Conservation (phyloP, 2,888 invertebrate genomes). For the Xestia sexstrigata region DNA sequence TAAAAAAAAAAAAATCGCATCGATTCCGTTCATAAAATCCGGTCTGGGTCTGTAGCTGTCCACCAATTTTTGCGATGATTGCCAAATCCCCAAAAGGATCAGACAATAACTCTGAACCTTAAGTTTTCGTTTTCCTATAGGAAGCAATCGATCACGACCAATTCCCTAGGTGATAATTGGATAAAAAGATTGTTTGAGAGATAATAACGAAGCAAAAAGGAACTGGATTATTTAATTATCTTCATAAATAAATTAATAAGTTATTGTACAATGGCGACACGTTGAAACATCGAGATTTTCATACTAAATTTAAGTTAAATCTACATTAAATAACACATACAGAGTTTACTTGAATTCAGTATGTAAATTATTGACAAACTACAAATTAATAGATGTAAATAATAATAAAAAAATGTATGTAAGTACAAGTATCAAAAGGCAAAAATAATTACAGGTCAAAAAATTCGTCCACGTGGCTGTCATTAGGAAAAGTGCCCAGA, state of each 20-base stretch:
- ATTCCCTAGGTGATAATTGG: constrained; percentile 23
- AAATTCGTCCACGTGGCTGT: no score
- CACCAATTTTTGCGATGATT: background rate
- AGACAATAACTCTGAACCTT: constrained; percentile 19
- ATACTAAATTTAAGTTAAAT: background rate
- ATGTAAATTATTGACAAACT: no score
- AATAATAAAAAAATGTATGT: no score
- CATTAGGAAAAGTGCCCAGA: no score
- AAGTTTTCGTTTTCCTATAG: constrained; percentile 10
- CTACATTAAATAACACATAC: no score
- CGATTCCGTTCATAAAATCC: background rate
- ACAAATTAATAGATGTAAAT: no score
- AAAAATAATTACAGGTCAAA: background rate
- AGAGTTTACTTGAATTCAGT: no score
- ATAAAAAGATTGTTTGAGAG: constrained; percentile 22
- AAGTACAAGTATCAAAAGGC: no score
- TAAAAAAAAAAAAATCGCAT: constrained; percentile 7
- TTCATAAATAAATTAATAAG: background rate
- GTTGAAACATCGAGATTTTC: background rate
- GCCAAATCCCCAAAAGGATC: background rate
- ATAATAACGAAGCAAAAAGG: background rate
- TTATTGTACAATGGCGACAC: background rate
- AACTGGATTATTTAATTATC: background rate
- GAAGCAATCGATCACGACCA: constrained; percentile 23
- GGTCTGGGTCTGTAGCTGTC: background rate